These are phyloP conservation scores for Euura lappo DNA, from an alignment of 1,140 invertebrate species.

Conservation along the genomic window DNA sequence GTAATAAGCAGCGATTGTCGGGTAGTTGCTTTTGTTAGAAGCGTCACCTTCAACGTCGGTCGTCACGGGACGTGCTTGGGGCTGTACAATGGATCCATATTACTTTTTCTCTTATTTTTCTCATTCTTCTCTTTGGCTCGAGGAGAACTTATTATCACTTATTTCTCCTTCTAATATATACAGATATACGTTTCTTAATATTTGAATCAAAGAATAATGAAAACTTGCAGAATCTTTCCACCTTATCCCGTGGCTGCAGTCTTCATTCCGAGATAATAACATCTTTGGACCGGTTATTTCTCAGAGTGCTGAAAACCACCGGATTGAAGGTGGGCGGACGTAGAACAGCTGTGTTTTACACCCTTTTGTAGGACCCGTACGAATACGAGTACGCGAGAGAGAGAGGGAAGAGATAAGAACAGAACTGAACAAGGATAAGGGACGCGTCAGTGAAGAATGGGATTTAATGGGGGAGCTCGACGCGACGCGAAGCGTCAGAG, in stretches of 20 bases:
- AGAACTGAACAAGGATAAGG: background rate
- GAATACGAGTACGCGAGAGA: too few relatives aligned
- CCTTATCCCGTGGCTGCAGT: too few relatives aligned
- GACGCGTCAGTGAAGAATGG: background rate
- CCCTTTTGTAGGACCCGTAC: background rate
- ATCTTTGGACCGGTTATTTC: too few relatives aligned
- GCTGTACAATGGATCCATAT: slow-evolving; percentile 16
- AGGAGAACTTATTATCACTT: too few relatives aligned
- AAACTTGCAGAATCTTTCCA: too few relatives aligned
- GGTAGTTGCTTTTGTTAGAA: slow-evolving; percentile 17
- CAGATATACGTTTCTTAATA: too few relatives aligned
- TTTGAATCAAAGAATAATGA: too few relatives aligned
- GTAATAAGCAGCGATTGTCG: slow-evolving; percentile 25
- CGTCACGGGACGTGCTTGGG: background rate
- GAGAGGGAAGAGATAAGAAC: too few relatives aligned
- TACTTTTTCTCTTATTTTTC: slow-evolving; percentile 8
- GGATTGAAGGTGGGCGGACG: background rate
- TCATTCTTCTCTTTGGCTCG: too few relatives aligned
- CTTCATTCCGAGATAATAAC: too few relatives aligned
- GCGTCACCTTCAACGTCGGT: slow-evolving; percentile 17
- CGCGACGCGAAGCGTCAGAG: background rate
- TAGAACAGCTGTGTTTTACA: slow-evolving; percentile 5
- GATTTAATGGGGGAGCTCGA: background rate
- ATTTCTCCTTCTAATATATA: too few relatives aligned
- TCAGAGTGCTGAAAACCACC: too few relatives aligned